Percentiles rank a stretch among this genome's conserved stretches.
phyloP scores from a whole-genome alignment of 2,888 invertebrate species.

The Hypolimnas misippus region DNA sequence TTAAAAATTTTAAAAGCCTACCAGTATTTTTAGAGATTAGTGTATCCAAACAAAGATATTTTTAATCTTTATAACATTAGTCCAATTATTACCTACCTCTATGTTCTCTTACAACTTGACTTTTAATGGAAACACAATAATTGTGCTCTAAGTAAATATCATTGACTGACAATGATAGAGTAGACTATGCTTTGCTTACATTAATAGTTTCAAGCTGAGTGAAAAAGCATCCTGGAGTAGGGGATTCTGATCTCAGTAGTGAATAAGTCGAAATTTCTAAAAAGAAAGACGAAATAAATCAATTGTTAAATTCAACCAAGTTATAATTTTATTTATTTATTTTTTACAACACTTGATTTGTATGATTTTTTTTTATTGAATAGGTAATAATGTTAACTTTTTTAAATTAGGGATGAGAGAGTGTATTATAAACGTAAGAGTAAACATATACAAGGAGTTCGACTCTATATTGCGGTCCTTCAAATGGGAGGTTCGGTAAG shows the following conservation, averaged over 20 bases:
- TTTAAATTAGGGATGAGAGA: no score
- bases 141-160: no score
- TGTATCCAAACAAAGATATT: background rate
- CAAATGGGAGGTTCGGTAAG: no score
- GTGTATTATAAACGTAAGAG: no score
- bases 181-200: background rate
- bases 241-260: background rate
- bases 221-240: background rate
- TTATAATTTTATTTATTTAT: background rate
- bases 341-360: no score
- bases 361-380: no score
- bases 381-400: no score
- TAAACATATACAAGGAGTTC: no score
- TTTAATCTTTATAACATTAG: background rate
- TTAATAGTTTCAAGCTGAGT: conserved; percentile 1
- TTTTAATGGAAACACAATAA: no score
- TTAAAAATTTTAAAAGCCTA: background rate
- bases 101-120: background rate
- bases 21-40: background rate
- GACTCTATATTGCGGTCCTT: no score
- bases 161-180: background rate
- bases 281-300: background rate
- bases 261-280: background rate
- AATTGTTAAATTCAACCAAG: background rate
- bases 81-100: background rate